A percentile compares a stretch with the other conserved stretches of the same genome.
Conservation (phyloP, 23 tunicate species). For the Ciona savignyi region DNA sequence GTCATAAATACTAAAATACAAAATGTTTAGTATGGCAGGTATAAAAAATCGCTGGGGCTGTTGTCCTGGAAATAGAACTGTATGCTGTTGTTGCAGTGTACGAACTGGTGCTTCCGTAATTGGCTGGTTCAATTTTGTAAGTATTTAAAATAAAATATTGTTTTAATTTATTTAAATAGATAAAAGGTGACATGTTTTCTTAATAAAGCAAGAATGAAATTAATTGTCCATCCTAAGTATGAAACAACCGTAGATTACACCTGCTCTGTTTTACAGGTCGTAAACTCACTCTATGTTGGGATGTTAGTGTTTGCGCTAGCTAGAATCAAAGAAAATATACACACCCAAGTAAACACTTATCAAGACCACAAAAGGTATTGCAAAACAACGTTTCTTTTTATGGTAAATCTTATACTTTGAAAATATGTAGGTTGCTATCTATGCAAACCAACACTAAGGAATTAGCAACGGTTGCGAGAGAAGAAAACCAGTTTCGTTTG, state of each 20-base stretch:
- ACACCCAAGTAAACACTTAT: not conserved
- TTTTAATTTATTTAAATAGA: too few relatives aligned
- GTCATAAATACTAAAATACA: too few relatives aligned
- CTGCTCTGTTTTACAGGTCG: slow-evolving; percentile 25
- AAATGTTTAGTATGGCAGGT: too few relatives aligned
- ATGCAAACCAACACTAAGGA: too few relatives aligned
- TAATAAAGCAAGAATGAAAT: too few relatives aligned
- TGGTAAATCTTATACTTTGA: not conserved
- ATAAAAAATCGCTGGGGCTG: too few relatives aligned
- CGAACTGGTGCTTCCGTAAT: not conserved
- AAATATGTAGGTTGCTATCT: too few relatives aligned
- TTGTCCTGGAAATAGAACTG: too few relatives aligned
- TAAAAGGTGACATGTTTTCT: too few relatives aligned
- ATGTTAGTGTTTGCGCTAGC: slow-evolving; percentile 64
- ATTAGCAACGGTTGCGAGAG: not conserved
- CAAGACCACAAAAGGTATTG: not conserved
- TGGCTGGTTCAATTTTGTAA: not conserved
- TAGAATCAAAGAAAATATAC: slow-evolving; percentile 17
- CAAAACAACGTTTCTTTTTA: not conserved
- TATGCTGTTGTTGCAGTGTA: not conserved
- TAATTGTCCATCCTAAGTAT: too few relatives aligned
- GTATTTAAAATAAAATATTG: not conserved
- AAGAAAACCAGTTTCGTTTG: too few relatives aligned
- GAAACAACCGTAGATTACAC: too few relatives aligned
- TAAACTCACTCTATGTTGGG: slow-evolving; percentile 71